Conservation (phyloP, 2,888 invertebrate genomes). For the Archips xylosteana region DNA sequence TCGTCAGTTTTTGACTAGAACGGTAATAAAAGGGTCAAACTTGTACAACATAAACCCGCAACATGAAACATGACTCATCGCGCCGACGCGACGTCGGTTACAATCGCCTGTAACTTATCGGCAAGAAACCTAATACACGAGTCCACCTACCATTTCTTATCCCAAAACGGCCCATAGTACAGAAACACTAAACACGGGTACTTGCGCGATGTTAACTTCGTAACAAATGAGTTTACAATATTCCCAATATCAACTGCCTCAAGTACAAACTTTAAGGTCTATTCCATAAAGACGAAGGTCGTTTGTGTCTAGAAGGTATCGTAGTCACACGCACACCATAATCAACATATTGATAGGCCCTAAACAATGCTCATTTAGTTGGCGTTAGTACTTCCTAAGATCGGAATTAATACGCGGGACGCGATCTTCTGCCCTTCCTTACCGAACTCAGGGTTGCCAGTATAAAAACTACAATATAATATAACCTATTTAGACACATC, state of each 20-base stretch:
- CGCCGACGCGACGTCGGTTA: background rate
- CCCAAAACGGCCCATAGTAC: slow-evolving; percentile 23
- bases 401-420: slow-evolving; percentile 43
- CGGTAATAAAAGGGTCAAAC: background rate
- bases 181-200: slow-evolving; percentile 27
- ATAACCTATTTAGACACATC: background rate
- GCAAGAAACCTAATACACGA: slow-evolving; percentile 23
- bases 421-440: slow-evolving; percentile 35
- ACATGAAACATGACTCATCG: background rate
- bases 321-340: slow-evolving; percentile 28
- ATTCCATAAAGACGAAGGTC: background rate
- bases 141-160: slow-evolving; percentile 31
- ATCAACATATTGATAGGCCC: slow-evolving; percentile 43
- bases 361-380: slow-evolving; percentile 45
- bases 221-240: slow-evolving; percentile 39
- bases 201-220: slow-evolving; percentile 40
- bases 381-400: slow-evolving; percentile 36
- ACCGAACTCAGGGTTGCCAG: slow-evolving; percentile 20
- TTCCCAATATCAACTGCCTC: background rate
- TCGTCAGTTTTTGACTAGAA: background rate
- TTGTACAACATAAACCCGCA: background rate
- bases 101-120: slow-evolving; percentile 13
- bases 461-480: background rate
- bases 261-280: background rate
- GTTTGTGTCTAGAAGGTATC: background rate